Evolutionary conservation across 1,140 invertebrate genomes (phyloP).

Genomic region (Microplitis mediator): DNA sequence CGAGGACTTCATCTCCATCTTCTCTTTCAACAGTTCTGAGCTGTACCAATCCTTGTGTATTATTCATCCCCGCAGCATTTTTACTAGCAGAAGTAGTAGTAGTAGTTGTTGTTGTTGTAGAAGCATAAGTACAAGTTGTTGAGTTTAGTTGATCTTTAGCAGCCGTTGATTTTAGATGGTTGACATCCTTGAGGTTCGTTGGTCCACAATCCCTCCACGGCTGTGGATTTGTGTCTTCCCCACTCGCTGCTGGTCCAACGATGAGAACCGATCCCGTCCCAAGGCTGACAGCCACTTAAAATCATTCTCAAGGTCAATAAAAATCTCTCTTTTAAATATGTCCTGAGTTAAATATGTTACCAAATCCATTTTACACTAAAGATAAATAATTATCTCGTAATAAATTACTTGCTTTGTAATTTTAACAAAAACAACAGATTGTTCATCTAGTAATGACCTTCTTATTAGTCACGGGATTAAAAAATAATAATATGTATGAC

Average conservation of each 20-base stretch:
- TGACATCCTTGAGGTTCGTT: constrained; percentile 3
- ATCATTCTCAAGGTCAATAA: constrained; percentile 53
- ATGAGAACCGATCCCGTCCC: constrained; percentile 56
- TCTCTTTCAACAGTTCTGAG: constrained; percentile 46
- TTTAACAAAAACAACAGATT: not conserved
- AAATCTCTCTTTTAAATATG: constrained; percentile 35
- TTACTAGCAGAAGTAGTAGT: not conserved
- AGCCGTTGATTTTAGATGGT: not conserved
- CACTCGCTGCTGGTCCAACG: constrained; percentile 37
- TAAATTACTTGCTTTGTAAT: not conserved
- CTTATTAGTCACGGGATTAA: not conserved
- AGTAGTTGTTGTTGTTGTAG: too few relatives aligned
- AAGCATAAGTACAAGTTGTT: too few relatives aligned
- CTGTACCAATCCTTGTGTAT: constrained; percentile 51
- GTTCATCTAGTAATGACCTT: not conserved
- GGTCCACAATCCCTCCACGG: not conserved
- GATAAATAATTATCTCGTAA: not conserved
- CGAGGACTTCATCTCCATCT: constrained; percentile 42
- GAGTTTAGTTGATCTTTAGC: not conserved
- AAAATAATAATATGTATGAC: not conserved
- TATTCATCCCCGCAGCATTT: not conserved
- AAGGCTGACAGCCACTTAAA: constrained; percentile 61
- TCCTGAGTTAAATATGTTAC: too few relatives aligned
- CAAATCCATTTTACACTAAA: too few relatives aligned
- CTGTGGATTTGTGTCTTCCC: not conserved